phyloP scores from a whole-genome alignment of 2,888 invertebrate genomes.

The Limnephilus rhombicus region DNA sequence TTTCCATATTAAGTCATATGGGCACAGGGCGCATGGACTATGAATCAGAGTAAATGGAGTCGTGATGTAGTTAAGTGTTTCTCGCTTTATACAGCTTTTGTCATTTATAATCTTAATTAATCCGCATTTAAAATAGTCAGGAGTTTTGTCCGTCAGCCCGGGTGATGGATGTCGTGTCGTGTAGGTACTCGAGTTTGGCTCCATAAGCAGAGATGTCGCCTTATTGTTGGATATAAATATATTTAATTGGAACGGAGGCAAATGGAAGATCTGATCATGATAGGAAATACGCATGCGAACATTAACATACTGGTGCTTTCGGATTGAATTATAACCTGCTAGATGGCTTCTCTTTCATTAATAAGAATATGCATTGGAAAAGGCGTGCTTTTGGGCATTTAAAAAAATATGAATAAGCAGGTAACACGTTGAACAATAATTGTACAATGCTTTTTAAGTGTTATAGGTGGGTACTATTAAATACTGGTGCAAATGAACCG shows the following conservation, averaged over 20 bases:
- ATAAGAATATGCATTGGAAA: no score
- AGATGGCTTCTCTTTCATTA: neutral
- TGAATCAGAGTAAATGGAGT: neutral
- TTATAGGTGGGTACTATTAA: no score
- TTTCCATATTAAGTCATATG: neutral
- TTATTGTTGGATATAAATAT: slow-evolving; percentile 28
- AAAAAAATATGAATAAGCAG: no score
- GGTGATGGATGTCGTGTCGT: slow-evolving; percentile 33
- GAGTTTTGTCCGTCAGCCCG: slow-evolving; percentile 31
- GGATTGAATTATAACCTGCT: neutral
- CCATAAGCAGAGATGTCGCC: slow-evolving; percentile 20
- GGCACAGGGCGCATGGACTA: neutral
- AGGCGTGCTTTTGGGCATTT: no score
- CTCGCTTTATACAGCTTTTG: neutral
- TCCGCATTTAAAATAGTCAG: slow-evolving; percentile 16
- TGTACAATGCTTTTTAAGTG: no score
- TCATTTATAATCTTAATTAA: slow-evolving; percentile 15
- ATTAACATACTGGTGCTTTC: slow-evolving; percentile 30
- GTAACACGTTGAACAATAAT: no score
- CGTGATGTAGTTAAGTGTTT: slow-evolving; percentile 6
- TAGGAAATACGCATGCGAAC: slow-evolving; percentile 6
- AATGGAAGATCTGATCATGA: slow-evolving; percentile 23
- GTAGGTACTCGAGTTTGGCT: slow-evolving; percentile 7
- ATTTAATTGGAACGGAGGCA: slow-evolving; percentile 43
- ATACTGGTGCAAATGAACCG: no score